phyloP scores from a whole-genome alignment of 2,113 vertebrate genomes.

The Echinops telfairi region DNA sequence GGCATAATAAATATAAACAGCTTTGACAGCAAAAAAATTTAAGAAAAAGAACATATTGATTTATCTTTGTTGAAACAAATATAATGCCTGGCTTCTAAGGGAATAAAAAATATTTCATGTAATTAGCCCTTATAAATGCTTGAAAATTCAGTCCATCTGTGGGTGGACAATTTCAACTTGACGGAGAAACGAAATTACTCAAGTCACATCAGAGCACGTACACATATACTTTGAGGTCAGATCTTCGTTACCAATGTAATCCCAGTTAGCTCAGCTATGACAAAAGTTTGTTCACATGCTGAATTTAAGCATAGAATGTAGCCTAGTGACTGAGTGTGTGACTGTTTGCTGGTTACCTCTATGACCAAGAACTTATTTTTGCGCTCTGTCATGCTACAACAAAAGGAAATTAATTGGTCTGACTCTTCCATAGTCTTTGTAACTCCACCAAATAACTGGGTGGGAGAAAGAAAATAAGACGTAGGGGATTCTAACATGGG shows the following conservation, averaged over 20 bases:
- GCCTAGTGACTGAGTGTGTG: not conserved
- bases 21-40: constrained; percentile 71
- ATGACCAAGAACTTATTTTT: constrained; percentile 6
- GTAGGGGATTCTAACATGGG: too few species aligned
- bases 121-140: not conserved
- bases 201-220: not conserved
- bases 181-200: constrained; percentile 36
- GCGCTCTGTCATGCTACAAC: too few species aligned
- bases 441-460: too few species aligned
- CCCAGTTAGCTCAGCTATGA: constrained; percentile 15
- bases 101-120: constrained; percentile 46
- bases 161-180: constrained; percentile 10
- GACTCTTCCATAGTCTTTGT: too few species aligned
- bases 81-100: constrained; percentile 7
- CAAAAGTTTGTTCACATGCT: not conserved
- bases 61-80: not conserved
- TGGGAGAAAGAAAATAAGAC: too few species aligned
- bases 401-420: too few species aligned
- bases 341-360: not conserved
- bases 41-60: constrained; percentile 55
- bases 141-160: not conserved
- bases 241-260: not conserved
- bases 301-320: not conserved
- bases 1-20: constrained; percentile 67
- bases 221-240: not conserved